Conservation (phyloP, 2,797 vertebrate genomes). For the Ciconia nigra region DNA sequence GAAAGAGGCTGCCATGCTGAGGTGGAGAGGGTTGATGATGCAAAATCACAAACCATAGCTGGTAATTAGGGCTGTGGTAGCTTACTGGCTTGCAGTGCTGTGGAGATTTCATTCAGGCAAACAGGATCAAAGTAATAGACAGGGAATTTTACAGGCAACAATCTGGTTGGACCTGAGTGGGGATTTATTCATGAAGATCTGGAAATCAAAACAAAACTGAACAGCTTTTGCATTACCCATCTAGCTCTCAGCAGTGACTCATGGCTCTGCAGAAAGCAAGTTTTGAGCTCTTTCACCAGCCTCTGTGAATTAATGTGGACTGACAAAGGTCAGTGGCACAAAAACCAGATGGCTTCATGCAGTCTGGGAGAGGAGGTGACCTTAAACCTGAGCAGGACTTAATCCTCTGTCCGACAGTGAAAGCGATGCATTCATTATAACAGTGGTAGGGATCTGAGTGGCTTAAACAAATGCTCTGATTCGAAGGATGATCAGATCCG, state of each 20-base stretch:
- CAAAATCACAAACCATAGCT: neutral
- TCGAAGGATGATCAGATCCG: neutral
- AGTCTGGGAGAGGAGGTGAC: neutral
- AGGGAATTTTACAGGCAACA: neutral
- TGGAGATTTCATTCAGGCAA: neutral
- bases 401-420: neutral
- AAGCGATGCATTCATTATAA: neutral
- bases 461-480: neutral
- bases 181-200: conserved; percentile 1
- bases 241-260: neutral
- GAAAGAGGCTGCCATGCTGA: neutral
- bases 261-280: neutral
- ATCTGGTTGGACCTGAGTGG: neutral
- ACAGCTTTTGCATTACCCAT: conserved; percentile 26
- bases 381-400: conserved; percentile 32
- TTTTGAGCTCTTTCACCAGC: neutral
- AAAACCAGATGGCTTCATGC: neutral
- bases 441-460: neutral
- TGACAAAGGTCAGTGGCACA: conserved; percentile 37
- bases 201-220: conserved; percentile 14
- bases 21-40: accelerated
- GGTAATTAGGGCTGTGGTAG: neutral
- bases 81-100: neutral
- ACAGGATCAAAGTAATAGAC: neutral
- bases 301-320: neutral